Conservation (phyloP, 2,888 invertebrate species). For the Lithodes maja region DNA sequence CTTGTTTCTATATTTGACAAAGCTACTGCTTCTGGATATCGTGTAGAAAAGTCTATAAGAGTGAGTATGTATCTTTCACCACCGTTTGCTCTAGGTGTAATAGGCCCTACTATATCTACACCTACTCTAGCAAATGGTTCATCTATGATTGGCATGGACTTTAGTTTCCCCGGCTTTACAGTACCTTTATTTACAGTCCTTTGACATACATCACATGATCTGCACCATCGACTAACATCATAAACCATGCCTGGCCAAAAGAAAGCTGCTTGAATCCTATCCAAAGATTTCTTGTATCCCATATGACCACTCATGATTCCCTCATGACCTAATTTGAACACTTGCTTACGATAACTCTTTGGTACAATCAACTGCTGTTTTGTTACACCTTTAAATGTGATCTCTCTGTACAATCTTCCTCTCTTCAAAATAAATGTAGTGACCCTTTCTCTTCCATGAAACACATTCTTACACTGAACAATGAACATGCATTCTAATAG, state of each 20-base stretch:
- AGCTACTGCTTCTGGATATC: not conserved
- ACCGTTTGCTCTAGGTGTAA: not conserved
- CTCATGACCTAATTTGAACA: not conserved
- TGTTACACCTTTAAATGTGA: not conserved
- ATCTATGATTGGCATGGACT: not conserved
- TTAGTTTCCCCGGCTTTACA: not conserved
- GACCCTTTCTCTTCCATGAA: not conserved
- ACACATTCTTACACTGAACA: not conserved
- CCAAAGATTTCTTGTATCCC: not conserved
- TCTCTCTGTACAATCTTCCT: not conserved
- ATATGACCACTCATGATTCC: not conserved
- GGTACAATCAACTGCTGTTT: not conserved
- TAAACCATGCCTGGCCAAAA: not conserved
- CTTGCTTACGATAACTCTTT: not conserved
- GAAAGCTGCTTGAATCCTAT: not conserved
- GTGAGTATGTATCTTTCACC: not conserved
- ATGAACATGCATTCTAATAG: not conserved
- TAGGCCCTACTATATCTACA: conserved; percentile 20
- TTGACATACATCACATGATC: conserved; percentile 18
- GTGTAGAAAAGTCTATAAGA: not conserved
- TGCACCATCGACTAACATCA: not conserved
- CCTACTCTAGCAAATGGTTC: conserved; percentile 25
- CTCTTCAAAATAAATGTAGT: not conserved
- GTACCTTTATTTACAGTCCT: not conserved
- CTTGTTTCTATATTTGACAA: not conserved